Evolutionary conservation across 2,888 invertebrate species (phyloP).

Genomic region (Orthosia gothica): DNA sequence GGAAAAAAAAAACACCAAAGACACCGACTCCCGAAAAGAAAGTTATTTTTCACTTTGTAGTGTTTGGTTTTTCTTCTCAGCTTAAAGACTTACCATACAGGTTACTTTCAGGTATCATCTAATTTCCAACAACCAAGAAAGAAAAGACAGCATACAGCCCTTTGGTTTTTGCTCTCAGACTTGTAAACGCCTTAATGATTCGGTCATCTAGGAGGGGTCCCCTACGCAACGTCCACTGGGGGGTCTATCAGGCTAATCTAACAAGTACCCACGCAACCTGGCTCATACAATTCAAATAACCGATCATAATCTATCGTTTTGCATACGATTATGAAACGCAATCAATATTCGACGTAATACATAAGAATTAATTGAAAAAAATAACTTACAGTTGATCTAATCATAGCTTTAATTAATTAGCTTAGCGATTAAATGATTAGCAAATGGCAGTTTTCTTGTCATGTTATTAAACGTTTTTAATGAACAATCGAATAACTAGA

Average conservation of each 20-base stretch:
- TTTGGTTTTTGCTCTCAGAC: neutral
- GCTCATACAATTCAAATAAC: conserved; percentile 61
- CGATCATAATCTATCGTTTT: conserved; percentile 63
- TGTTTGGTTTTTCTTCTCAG: too few species aligned
- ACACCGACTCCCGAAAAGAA: too few species aligned
- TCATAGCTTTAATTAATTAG: conserved; percentile 65
- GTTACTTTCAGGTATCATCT: too few species aligned
- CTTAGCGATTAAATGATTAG: conserved; percentile 57
- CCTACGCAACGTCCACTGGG: conserved; percentile 47
- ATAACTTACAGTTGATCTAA: conserved; percentile 50
- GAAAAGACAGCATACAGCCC: too few species aligned
- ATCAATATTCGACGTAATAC: conserved; percentile 61
- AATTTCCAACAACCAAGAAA: too few species aligned
- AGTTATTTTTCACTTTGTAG: too few species aligned
- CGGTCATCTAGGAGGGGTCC: conserved; percentile 19
- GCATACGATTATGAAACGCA: conserved; percentile 63
- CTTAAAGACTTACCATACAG: too few species aligned
- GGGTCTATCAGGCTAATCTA: conserved; percentile 31
- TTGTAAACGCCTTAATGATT: conserved; percentile 5
- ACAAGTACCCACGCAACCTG: conserved; percentile 55
- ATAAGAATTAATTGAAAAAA: conserved; percentile 49
- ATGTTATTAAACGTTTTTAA: conserved; percentile 67
- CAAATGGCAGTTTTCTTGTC: conserved; percentile 67
- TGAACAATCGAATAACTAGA: conserved; percentile 58
- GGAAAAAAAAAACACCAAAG: too few species aligned